These are phyloP conservation scores for Heterotis niloticus DNA, from an alignment of 2,113 vertebrate species.

Conservation along the genomic window DNA sequence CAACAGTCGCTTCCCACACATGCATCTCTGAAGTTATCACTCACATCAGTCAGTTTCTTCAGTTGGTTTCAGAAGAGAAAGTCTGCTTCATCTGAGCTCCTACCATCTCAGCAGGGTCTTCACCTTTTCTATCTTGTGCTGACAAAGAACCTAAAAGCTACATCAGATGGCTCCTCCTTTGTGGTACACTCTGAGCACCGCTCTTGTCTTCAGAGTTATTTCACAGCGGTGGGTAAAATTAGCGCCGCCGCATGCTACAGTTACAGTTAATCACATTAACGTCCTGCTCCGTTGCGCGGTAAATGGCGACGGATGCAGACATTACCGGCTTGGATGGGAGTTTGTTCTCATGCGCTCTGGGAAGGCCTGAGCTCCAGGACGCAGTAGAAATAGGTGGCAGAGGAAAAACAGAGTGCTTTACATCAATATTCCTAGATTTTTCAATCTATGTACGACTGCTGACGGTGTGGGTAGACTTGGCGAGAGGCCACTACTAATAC, in stretches of 20 bases:
- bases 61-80: too few relatives aligned
- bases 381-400: not conserved
- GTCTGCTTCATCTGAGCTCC: too few relatives aligned
- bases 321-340: not conserved
- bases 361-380: not conserved
- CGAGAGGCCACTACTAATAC: slow-evolving; percentile 50
- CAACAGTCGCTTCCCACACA: too few relatives aligned
- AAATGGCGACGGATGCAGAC: not conserved
- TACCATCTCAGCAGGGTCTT: too few relatives aligned
- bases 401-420: not conserved
- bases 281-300: not conserved
- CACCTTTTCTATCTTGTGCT: too few relatives aligned
- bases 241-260: not conserved
- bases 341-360: too few relatives aligned
- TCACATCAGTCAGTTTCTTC: too few relatives aligned
- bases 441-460: slow-evolving; percentile 49
- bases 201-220: not conserved
- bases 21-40: too few relatives aligned
- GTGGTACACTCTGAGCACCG: not conserved
- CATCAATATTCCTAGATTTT: slow-evolving; percentile 37
- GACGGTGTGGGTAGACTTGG: slow-evolving; percentile 48
- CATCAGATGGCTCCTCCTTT: not conserved
- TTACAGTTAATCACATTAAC: not conserved
- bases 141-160: not conserved
- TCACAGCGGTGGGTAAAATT: not conserved